These are phyloP conservation scores for Montipora foliosa DNA, from an alignment of 64 coral and sea anemone genomes.

Conservation along the genomic window DNA sequence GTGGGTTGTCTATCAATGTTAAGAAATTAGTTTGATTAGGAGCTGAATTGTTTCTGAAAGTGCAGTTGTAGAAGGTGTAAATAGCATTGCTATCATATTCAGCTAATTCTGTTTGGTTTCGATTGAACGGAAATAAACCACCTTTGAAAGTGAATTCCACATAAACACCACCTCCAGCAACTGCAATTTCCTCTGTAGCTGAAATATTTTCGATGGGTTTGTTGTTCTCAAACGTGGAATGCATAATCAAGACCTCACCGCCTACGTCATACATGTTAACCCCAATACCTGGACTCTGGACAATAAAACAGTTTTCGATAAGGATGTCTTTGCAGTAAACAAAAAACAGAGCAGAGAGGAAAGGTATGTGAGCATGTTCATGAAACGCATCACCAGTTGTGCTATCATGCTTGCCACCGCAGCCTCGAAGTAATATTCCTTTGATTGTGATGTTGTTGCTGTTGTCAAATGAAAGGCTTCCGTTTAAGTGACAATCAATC, in stretches of 20 bases:
- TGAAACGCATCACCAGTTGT: conserved; percentile 34
- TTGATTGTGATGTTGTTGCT: conserved; percentile 56
- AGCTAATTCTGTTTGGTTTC: background rate
- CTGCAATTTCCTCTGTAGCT: background rate
- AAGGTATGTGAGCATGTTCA: conserved; percentile 11
- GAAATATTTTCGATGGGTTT: background rate
- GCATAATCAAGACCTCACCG: conserved; percentile 16
- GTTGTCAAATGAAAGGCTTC: conserved; percentile 56
- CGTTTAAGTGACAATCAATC: conserved; percentile 54
- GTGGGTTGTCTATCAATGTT: conserved; percentile 30
- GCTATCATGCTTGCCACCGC: conserved; percentile 43
- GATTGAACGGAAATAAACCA: conserved; percentile 29
- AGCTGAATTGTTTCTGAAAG: conserved; percentile 45
- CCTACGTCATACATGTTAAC: conserved; percentile 68
- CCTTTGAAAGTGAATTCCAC: conserved; percentile 65
- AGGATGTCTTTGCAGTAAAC: conserved; percentile 56
- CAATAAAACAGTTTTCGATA: conserved; percentile 24
- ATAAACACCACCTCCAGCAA: conserved; percentile 67
- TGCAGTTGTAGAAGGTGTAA: conserved; percentile 42
- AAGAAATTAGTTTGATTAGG: conserved; percentile 13
- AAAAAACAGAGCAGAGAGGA: conserved; percentile 52
- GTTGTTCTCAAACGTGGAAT: conserved; percentile 39
- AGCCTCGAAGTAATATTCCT: conserved; percentile 28
- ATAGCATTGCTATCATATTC: conserved; percentile 39
- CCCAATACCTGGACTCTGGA: conserved; percentile 39